Evolutionary conservation across 2,113 vertebrate genomes (phyloP).

Genomic region (Naja naja): DNA sequence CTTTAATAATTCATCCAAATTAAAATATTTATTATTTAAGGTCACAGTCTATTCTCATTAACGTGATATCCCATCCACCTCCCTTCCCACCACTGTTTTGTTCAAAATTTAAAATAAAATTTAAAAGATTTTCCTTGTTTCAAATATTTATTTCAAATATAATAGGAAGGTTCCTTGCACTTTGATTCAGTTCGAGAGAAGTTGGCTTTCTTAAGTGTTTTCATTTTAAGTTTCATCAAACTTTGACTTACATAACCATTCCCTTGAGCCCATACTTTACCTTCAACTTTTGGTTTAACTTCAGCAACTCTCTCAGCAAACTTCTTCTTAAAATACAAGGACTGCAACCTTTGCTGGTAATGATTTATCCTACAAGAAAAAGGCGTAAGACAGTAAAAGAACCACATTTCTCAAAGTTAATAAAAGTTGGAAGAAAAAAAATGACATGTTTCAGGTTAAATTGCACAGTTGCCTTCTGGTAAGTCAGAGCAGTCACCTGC

Average conservation of each 20-base stretch:
- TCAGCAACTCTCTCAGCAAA: slow-evolving; percentile 98
- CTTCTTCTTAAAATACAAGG: slow-evolving; percentile 98
- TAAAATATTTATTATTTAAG: neutral
- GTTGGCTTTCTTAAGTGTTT: neutral
- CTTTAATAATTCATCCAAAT: neutral
- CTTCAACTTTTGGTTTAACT: slow-evolving; percentile 98
- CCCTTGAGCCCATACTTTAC: slow-evolving; percentile 60
- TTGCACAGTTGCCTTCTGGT: neutral
- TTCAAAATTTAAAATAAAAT: neutral
- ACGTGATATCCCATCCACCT: neutral
- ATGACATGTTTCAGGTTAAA: neutral
- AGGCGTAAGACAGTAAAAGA: neutral
- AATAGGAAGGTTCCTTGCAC: neutral
- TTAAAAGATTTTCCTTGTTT: neutral
- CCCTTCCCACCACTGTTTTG: neutral
- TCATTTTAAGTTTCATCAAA: neutral
- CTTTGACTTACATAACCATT: neutral
- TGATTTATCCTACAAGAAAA: slow-evolving; percentile 88
- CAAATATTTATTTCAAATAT: neutral
- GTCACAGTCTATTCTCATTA: neutral
- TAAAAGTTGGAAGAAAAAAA: neutral
- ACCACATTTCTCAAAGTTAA: neutral
- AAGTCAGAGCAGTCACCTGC: neutral
- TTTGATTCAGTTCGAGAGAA: neutral
- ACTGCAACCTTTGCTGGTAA: slow-evolving; percentile 96